Base-by-base conservation (phyloP, 2,888 invertebrate genomes). In the Fissipunctia ypsillon region DNA sequence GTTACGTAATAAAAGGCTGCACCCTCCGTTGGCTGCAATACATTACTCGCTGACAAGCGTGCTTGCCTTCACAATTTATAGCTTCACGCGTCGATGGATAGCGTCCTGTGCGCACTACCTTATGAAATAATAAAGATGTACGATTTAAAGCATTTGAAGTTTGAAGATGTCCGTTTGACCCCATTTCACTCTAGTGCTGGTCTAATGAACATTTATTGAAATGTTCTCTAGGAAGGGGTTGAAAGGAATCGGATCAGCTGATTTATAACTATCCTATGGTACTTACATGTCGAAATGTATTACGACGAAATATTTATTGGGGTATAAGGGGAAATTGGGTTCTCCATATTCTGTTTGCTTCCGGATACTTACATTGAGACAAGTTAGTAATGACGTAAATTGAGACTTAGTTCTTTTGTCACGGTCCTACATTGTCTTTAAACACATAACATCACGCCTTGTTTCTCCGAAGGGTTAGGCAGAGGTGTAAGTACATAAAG, bases 1-100 rank as follows among this genome's bases (percentile, higher is more conserved):
- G 73, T 87, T 83, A 84, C 78, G 82, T 74, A 78, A 81, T 84
- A 85, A 85, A 84, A 78, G 82, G 77, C 74, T 84, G 74, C 61
- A 81, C 73, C 77, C 81, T 80, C 73, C 69, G 65, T 73, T 73
- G 76, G 66, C 64, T 77, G 86, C 78, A 80, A 87, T 87, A 81
- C 88, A 86, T 88, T 88, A 86, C 88, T 67, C 22, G 80, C 74
- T 81, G 88, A 88, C 88, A 88, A 85, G 78, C 86, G 86, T 73
- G 79, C 71, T 74, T 83, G 78, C 75, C 70, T 77, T 69, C 60
- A 61, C 68, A 81, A 88, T 88, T 84, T 88, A 88, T 87, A 65
- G 77, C 60, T 84, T 84, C 74, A 84, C 81, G 88, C 85, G 61
- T 83, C 88, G 81, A 86, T 88, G 87, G 87, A 88, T 64, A 56